Evolutionary conservation across 2,113 vertebrate genomes (phyloP).

Genomic region (Platanista minor): DNA sequence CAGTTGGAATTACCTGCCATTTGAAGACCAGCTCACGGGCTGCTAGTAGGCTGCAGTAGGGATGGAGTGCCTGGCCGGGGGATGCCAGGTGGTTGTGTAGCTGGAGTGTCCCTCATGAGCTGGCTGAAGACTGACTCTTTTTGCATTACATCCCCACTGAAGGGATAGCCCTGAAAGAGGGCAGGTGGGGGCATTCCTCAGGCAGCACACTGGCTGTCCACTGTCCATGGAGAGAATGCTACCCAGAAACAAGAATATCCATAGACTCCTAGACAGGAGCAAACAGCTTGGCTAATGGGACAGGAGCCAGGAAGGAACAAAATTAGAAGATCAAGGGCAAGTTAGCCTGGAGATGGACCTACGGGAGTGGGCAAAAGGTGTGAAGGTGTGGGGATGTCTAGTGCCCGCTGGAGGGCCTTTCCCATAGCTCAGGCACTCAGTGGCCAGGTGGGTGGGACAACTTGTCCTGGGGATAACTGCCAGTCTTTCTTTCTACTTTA

Average conservation of each 20-base stretch:
- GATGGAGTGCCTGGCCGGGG: accelerated
- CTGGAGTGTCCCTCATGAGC: background rate
- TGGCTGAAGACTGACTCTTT: background rate
- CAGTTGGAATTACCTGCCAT: accelerated
- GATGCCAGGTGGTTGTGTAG: accelerated
- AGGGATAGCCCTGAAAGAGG: background rate
- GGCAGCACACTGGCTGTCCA: background rate
- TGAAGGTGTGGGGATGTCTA: background rate
- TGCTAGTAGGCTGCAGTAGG: accelerated
- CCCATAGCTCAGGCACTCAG: background rate
- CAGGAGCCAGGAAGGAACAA: background rate
- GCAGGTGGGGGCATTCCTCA: accelerated
- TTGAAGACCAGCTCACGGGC: background rate
- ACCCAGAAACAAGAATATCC: accelerated
- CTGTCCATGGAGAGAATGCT: accelerated
- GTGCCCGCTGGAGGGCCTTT: background rate
- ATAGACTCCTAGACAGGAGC: accelerated
- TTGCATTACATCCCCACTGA: background rate
- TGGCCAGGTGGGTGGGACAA: background rate
- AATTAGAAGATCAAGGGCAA: background rate
- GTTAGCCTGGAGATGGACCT: background rate
- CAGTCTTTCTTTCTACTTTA: background rate
- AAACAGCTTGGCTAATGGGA: background rate
- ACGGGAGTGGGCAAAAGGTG: accelerated
- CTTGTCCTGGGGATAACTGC: too few relatives aligned